Conservation (phyloP, 2,888 invertebrate species). For the Phoenoteleia sp. region DNA sequence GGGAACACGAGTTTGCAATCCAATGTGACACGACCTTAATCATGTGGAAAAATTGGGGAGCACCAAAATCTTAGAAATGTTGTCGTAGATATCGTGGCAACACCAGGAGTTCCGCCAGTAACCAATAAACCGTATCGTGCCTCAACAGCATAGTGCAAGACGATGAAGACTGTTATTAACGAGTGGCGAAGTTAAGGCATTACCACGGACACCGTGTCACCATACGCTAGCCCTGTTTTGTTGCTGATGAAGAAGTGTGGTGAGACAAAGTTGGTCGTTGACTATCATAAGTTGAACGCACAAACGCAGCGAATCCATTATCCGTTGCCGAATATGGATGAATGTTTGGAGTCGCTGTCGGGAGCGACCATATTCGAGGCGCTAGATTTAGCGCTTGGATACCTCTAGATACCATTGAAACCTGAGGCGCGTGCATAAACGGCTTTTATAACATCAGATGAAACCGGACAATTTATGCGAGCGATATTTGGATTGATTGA, state of each 20-base stretch:
- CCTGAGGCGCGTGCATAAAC: conserved; percentile 52
- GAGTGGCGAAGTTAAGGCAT: conserved; percentile 60
- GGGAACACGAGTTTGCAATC: too few species aligned
- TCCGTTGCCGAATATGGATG: not conserved
- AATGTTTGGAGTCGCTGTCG: not conserved
- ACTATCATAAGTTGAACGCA: conserved; percentile 58
- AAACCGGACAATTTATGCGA: not conserved
- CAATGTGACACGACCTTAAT: too few species aligned
- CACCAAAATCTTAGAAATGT: too few species aligned
- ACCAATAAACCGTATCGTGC: conserved; percentile 22
- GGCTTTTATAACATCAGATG: not conserved
- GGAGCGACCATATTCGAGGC: not conserved
- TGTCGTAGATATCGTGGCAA: not conserved
- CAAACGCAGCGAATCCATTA: conserved; percentile 44
- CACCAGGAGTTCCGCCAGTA: not conserved
- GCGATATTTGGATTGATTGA: not conserved
- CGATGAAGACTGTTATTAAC: conserved; percentile 33
- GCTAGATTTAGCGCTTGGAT: conserved; percentile 12
- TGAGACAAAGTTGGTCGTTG: conserved; percentile 58
- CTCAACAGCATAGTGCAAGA: conserved; percentile 34
- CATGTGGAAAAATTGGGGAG: too few species aligned
- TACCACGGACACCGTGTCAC: conserved; percentile 21
- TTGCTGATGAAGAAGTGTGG: conserved; percentile 56
- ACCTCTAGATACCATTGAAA: conserved; percentile 58
- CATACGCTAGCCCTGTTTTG: conserved; percentile 63